These are phyloP conservation scores for Deilephila porcellus DNA, from an alignment of 2,888 invertebrate genomes.

Conservation along the genomic window DNA sequence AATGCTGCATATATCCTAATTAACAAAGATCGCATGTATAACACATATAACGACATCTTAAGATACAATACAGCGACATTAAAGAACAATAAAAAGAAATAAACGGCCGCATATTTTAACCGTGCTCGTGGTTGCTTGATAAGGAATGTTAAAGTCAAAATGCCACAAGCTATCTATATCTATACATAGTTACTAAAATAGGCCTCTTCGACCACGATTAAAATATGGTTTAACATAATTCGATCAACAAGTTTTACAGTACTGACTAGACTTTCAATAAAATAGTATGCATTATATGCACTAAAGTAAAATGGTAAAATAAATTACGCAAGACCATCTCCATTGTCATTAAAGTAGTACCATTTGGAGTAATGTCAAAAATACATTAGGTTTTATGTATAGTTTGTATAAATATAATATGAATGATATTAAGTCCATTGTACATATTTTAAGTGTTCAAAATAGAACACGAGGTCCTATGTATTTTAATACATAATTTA, in stretches of 20 bases:
- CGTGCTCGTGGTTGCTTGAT: conserved; percentile 5
- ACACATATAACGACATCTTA: conserved; percentile 14
- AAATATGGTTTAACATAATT: neutral
- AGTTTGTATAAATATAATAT: conserved; percentile 16
- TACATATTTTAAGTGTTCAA: conserved; percentile 5
- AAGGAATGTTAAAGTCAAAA: conserved; percentile 19
- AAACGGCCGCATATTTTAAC: conserved; percentile 1
- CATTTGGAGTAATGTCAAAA: conserved; percentile 6
- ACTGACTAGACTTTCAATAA: conserved; percentile 16
- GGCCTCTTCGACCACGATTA: conserved; percentile 23
- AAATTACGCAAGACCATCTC: neutral
- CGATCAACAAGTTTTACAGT: neutral
- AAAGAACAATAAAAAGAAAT: conserved; percentile 3
- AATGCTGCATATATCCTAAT: conserved; percentile 22
- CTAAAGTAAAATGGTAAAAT: neutral
- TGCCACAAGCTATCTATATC: conserved; percentile 24
- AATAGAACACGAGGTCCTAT: conserved; percentile 21
- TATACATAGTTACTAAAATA: conserved; percentile 13
- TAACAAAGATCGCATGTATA: conserved; percentile 10
- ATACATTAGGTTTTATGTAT: neutral
- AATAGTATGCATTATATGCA: conserved; percentile 17
- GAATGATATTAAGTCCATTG: conserved; percentile 25
- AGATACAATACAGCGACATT: neutral
- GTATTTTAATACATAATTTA: conserved; percentile 23
- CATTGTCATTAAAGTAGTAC: neutral